Percentiles rank a stretch among this genome's conserved stretches.
phyloP scores from a whole-genome alignment of 2,888 invertebrate genomes.

The Meandrusa payeni region DNA sequence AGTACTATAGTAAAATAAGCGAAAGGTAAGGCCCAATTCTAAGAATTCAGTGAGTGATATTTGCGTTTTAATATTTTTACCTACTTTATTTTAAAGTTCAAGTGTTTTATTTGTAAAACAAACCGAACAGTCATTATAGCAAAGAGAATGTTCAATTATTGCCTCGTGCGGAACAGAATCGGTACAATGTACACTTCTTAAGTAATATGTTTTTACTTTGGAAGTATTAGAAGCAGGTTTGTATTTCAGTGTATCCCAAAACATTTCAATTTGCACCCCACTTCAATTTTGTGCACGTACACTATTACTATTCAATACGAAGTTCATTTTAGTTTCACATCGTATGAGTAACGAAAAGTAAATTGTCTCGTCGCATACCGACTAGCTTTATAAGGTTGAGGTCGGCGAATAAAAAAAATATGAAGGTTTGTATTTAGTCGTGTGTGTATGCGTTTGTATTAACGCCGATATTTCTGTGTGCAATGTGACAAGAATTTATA shows the following conservation, averaged over 20 bases:
- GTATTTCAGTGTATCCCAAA: conserved; percentile 29
- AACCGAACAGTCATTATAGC: neutral
- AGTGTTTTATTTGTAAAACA: conserved; percentile 15
- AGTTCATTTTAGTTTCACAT: conserved; percentile 41
- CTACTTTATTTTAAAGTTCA: conserved; percentile 7
- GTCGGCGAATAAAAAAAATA: neutral
- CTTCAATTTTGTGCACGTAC: conserved; percentile 47
- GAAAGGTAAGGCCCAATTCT: no score
- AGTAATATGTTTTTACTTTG: no score
- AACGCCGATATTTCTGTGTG: no score
- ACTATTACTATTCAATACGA: conserved; percentile 50
- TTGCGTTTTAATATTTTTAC: neutral
- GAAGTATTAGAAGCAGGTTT: conserved; percentile 4
- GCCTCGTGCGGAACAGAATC: conserved; percentile 7
- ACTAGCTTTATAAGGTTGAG: conserved; percentile 30
- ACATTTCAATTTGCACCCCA: conserved; percentile 38
- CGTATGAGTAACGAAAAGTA: conserved; percentile 39
- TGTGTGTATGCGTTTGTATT: neutral
- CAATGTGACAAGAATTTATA: neutral
- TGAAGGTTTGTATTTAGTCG: neutral
- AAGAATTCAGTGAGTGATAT: no score
- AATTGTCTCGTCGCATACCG: conserved; percentile 36
- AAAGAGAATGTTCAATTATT: conserved; percentile 4
- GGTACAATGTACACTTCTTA: no score
- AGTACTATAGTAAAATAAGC: no score